Base-by-base conservation (phyloP, 2,797 vertebrate species). In the Oryzias dopingdopingensis region DNA sequence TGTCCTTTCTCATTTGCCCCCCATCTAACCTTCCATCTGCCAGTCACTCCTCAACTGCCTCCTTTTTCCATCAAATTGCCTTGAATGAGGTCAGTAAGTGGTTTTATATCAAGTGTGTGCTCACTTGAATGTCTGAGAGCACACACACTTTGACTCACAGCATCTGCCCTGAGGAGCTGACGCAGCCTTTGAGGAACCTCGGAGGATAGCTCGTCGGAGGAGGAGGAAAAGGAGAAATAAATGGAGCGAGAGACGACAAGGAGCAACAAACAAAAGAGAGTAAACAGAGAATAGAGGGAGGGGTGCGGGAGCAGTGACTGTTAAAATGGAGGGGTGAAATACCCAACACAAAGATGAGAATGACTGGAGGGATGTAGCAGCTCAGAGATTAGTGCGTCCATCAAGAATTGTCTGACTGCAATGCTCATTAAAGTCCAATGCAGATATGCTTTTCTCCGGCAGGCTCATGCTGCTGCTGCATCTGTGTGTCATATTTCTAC, bases 381-480 rank as follows among this genome's bases (percentile, higher is more conserved):
- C 42, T 74, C n/a, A 64, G 60, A 62, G 60, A 80, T 84, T 68
- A 82, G 60, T 67, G 51, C 51, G 48, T 77, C 68, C 65, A 66
- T 72, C 63, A 75, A 77, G 70, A 75, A 67, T 70, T 67, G 70
- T 74, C 56, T 76, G 71, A 73, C 66, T 73, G 73, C 62, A 12
- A 62, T 4, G 65, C 68, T 77, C 79, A 76, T 84, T 76, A 77
- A 76, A 67, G 72, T 75, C 75, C 70, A 70, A 70, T 68, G 69
- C 61, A 79, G 68, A 67, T 54, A 42, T 16, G 46, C 24, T 29
- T 29, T 32, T 48, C 53, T 60, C 68, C 52, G 42, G 49, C 48
- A 20, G 49, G 44, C 43, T 41, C 62, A 50, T 40, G 46, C 14
- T 55, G 52, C 57, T 54, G 59, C 67, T 52, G 67, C 49, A 15